Conservation (phyloP, 2,797 vertebrate species). For the Choloepus didactylus region DNA sequence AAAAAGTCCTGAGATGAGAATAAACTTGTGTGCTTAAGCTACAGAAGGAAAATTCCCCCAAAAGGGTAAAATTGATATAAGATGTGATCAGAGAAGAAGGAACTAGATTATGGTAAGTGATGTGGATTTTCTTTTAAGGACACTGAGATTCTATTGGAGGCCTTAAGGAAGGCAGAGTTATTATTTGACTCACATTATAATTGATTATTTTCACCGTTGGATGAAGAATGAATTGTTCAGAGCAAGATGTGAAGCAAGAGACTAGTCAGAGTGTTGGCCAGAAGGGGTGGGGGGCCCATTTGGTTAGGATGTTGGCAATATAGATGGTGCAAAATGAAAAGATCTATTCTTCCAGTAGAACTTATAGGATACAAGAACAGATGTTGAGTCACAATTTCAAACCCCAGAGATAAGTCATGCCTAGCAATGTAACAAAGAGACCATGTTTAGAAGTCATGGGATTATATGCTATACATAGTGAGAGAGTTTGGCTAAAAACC, state of each 20-base stretch:
- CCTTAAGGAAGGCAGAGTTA: no score
- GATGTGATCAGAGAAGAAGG: no score
- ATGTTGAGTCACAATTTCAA: neutral
- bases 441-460: neutral
- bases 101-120: no score
- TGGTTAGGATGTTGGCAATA: neutral
- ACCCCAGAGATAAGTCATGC: neutral
- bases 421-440: neutral
- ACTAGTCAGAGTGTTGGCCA: accelerated
- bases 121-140: no score
- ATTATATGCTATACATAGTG: neutral
- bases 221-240: no score
- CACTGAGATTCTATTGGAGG: no score
- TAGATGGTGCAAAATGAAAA: neutral
- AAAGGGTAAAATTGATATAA: no score
- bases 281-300: neutral
- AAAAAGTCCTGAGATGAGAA: neutral
- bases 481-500: neutral
- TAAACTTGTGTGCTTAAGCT: no score
- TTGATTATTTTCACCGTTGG: no score
- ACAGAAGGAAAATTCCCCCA: no score
- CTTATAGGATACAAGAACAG: neutral
- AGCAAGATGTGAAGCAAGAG: neutral
- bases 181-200: no score
- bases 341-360: neutral